phyloP scores from a whole-genome alignment of 2,797 vertebrate species.

The Falco rusticolus region DNA sequence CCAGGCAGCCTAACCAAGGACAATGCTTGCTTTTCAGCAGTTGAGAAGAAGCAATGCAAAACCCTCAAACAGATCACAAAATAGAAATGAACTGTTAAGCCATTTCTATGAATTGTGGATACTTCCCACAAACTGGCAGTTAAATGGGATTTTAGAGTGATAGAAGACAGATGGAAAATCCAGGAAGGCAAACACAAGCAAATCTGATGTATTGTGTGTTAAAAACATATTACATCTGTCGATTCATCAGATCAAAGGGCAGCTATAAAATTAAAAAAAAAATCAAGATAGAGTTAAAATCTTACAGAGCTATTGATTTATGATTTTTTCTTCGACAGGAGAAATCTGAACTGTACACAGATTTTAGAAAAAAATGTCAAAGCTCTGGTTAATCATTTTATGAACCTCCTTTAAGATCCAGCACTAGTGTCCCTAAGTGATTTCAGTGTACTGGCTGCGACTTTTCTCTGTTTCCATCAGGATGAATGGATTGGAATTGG shows the following conservation, averaged over 20 bases:
- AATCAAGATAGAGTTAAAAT: not conserved
- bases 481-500: not conserved
- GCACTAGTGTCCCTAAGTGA: not conserved
- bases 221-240: not conserved
- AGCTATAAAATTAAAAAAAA: not conserved
- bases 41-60: not conserved
- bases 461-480: not conserved
- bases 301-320: not conserved
- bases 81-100: not conserved
- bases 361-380: not conserved
- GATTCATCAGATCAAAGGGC: not conserved
- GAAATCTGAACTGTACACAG: not conserved
- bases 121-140: not conserved
- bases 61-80: not conserved
- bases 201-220: not conserved
- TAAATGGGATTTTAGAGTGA: not conserved
- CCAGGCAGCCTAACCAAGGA: not conserved
- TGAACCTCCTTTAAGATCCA: not conserved
- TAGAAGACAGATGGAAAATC: slow-evolving; percentile 9
- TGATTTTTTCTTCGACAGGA: not conserved
- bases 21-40: not conserved
- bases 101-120: not conserved
- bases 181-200: not conserved
- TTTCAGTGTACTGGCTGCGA: not conserved
- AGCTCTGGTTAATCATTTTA: not conserved